Evolutionary conservation across 2,888 invertebrate genomes (phyloP).

Genomic region (Oeneis ivallda): DNA sequence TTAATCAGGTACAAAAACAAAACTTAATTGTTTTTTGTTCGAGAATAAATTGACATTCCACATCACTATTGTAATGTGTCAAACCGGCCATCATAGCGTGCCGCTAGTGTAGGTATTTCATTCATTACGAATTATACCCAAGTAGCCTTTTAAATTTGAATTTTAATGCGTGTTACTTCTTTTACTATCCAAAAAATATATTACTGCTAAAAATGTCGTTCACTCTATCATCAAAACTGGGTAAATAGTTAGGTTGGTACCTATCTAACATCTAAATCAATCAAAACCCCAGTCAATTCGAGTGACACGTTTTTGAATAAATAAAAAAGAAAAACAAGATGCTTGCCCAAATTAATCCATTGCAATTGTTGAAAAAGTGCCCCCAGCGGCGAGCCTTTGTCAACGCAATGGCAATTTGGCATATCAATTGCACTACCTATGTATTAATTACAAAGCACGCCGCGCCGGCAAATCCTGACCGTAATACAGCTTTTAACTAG

Average conservation of each 20-base stretch:
- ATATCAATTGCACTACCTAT: constrained; percentile 73
- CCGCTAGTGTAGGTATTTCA: too few species aligned
- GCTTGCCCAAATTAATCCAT: constrained; percentile 37
- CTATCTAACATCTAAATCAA: not conserved
- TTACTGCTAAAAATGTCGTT: not conserved
- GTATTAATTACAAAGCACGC: constrained; percentile 76
- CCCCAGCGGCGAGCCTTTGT: constrained; percentile 51
- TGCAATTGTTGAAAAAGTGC: constrained; percentile 36
- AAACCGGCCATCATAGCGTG: too few species aligned
- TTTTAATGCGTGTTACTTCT: too few species aligned
- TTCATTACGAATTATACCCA: too few species aligned
- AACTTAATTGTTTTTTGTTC: too few species aligned
- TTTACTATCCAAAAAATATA: too few species aligned
- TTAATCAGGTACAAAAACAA: too few species aligned
- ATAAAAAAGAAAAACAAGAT: constrained; percentile 28
- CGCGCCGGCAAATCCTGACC: constrained; percentile 63
- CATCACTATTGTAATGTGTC: too few species aligned
- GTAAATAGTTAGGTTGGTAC: not conserved
- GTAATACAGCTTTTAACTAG: constrained; percentile 65
- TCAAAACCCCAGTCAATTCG: constrained; percentile 21
- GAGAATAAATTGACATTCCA: too few species aligned
- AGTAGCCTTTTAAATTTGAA: too few species aligned
- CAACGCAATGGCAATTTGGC: constrained; percentile 64
- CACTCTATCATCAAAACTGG: not conserved
- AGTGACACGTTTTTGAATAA: constrained; percentile 26